Evolutionary conservation across 2,113 vertebrate genomes (phyloP), one percentile per base, ranked within the genome.

Genomic region (Lepisosteus osseus): DNA sequence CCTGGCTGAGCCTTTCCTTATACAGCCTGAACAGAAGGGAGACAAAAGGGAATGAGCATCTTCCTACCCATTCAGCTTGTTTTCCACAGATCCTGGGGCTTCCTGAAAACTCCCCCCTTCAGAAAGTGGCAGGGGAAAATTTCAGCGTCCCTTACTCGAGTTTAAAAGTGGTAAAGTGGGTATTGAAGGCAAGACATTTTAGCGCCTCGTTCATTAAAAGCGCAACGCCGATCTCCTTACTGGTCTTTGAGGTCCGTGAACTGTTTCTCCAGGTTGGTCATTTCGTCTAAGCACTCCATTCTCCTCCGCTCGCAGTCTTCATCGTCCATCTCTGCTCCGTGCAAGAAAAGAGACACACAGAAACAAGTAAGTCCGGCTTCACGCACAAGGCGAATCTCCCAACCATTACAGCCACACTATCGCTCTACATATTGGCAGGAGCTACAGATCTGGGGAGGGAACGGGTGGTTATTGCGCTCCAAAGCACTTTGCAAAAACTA

Each of bases 171-270:
- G 29, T 29, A 29, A 29, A 29, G 29, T 29, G 29, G 29, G 29
- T 29, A 29, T 29, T 2, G 29, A 29, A 29, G 29, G 29, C 29
- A 29, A 29, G 29, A 29, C 29, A 29, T 29, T 29, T 29, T 1
- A 29, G 29, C 29, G 29, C 29, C 29, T 29, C 29, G 29, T 29
- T 29, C 29, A 51, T n/a, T n/a, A 13, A 59, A 59, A 59, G 12
- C 57, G 5, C 4, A 59, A 59, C 12, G 13, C 57, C 12, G 14
- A 59, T 12, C 7, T n/a, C 57, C 96, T 93, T 91, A 99, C 97
- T 99, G 97, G 91, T 99, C 97, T 88, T 98, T 99, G 73, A 99
- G 85, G 78, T 99, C 97, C n/a, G 95, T 98, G 89, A 99, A 99
- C 82, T 99, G 97, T 79, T 99, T 99, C 91, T 99, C 97, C 76